Evolutionary conservation across 2,888 invertebrate genomes (phyloP), one percentile per base, ranked within the genome.

Genomic region (Lydus trimaculatus): DNA sequence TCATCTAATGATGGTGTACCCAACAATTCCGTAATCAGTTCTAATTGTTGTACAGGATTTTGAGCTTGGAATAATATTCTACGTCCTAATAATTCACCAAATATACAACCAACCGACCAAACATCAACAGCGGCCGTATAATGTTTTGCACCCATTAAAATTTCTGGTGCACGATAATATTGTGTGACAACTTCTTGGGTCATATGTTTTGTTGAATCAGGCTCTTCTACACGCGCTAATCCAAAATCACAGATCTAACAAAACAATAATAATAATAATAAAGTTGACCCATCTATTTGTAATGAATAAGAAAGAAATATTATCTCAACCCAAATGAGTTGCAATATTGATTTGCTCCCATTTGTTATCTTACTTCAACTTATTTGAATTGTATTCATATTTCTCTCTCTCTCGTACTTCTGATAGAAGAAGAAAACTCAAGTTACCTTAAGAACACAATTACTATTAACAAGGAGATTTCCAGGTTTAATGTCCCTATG

Each of bases 141-240:
- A 84, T 98, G 97, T 79, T 95, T 93, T 33, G 99, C 97, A 33
- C 99, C 99, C 98, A 99, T 99, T 71, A 99, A 89, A 80, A 99
- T 96, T 88, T 99, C 99, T 0, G 99, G 99, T 25, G 99, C 98
- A 75, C 99, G 91, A 87, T 99, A 99, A 88, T 99, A 99, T 88
- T 99, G 99, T 76, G 99, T 99, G 72, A 99, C 99, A 73, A 99
- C 99, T 87, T 99, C 99, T 87, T 99, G 99, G 39, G 99, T 99
- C 99, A 99, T 99, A 85, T 95, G 94, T 85, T 95, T 94, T 81
- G 91, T 91, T 81, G 93, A 92, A 84, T 97, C 96, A 0, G 96
- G 95, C 84, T 99, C 99, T 87, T 98, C 98, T 71, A 99, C 97
- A 76, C 99, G 90, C 52, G 99, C 99, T 85, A 99, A 88, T 31